Evolutionary conservation across 2,113 vertebrate genomes (phyloP).

Genomic region (Pterophyllum scalare): DNA sequence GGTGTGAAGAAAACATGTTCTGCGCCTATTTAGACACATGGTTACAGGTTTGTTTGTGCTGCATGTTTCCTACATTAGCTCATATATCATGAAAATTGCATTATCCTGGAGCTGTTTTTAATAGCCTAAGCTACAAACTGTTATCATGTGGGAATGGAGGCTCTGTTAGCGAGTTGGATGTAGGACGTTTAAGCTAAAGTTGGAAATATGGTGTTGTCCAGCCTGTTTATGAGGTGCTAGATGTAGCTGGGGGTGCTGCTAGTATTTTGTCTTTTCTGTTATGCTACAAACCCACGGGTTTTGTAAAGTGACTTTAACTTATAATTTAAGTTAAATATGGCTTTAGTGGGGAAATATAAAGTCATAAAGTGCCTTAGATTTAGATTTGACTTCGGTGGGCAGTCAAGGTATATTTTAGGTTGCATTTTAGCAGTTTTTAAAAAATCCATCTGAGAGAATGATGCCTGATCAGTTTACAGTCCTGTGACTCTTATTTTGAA

Average conservation of each 20-base stretch:
- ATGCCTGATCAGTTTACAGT: background rate
- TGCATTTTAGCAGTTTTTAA: too few species aligned
- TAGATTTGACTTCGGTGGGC: background rate
- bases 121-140: constrained; percentile 18
- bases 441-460: background rate
- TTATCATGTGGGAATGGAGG: background rate
- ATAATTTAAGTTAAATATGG: background rate
- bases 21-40: background rate
- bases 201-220: background rate
- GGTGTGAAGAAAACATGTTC: constrained; percentile 33
- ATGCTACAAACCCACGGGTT: background rate
- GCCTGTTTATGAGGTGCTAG: constrained; percentile 1
- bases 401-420: background rate
- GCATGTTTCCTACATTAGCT: constrained; percentile 60
- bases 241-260: background rate
- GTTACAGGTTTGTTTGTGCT: constrained; percentile 41
- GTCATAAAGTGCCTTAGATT: background rate
- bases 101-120: constrained; percentile 52
- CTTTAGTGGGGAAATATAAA: background rate
- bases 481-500: constrained; percentile 4
- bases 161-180: background rate
- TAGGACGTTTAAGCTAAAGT: constrained; percentile 20
- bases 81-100: constrained; percentile 60
- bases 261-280: constrained; percentile 5
- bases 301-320: background rate